Evolutionary conservation across 2,888 invertebrate genomes (phyloP).

Genomic region (Habrosyne pyritoides): DNA sequence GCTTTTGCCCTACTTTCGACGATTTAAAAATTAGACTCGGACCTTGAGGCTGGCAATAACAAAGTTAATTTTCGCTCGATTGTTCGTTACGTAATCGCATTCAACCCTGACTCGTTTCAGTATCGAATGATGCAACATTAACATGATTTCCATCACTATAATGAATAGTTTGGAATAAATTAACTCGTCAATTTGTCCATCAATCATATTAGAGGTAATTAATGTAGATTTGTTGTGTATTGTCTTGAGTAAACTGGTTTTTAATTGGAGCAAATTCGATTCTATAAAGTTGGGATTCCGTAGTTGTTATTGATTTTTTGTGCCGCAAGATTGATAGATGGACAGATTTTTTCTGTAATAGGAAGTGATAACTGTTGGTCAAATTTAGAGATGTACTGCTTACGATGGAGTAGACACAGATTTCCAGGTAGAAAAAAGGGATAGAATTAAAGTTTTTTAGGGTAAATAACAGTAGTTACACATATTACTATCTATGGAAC

Average conservation of each 20-base stretch:
- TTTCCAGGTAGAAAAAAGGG: too few relatives aligned
- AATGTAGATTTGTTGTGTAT: neutral
- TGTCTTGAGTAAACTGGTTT: neutral
- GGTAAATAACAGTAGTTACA: too few relatives aligned
- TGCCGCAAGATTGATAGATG: too few relatives aligned
- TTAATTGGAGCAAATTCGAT: neutral
- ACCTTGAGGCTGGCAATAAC: slow-evolving; percentile 4
- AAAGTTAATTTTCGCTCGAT: slow-evolving; percentile 1
- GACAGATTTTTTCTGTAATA: too few relatives aligned
- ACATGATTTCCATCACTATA: neutral
- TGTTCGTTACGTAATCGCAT: neutral
- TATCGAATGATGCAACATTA: slow-evolving; percentile 1
- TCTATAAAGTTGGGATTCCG: neutral
- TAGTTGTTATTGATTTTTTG: neutral
- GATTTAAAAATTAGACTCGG: neutral
- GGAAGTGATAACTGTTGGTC: too few relatives aligned
- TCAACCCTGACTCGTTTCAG: neutral
- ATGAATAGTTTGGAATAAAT: neutral
- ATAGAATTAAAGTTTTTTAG: too few relatives aligned
- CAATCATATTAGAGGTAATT: neutral
- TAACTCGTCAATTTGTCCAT: slow-evolving; percentile 2
- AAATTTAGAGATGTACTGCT: too few relatives aligned
- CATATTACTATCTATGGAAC: too few relatives aligned
- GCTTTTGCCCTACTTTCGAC: neutral
- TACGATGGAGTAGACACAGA: too few relatives aligned